Evolutionary conservation across 2,888 invertebrate genomes (phyloP).

Genomic region (Drosophila stalkeri): DNA sequence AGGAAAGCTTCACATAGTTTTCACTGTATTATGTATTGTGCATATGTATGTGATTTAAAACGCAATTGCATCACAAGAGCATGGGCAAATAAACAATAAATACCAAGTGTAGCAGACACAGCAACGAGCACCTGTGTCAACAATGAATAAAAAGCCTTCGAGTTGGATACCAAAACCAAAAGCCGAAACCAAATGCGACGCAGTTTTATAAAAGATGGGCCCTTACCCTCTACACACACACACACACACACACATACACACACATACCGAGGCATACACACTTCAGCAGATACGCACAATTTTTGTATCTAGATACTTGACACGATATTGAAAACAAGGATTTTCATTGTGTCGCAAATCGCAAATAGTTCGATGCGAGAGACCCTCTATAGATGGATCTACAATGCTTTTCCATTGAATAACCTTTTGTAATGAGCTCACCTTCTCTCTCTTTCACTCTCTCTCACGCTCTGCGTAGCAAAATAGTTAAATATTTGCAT

Average conservation of each 20-base stretch:
- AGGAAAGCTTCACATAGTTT: not conserved
- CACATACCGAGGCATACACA: not conserved
- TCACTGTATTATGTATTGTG: conserved; percentile 14
- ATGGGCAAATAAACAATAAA: conserved; percentile 52
- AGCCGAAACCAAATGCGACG: conserved; percentile 50
- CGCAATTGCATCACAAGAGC: conserved; percentile 70
- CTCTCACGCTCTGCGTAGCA: not conserved
- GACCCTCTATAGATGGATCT: conserved; percentile 31
- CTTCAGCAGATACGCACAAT: conserved; percentile 30
- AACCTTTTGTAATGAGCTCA: conserved; percentile 47
- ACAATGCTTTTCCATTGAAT: conserved; percentile 57
- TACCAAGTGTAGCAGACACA: conserved; percentile 20
- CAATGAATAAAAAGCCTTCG: conserved; percentile 55
- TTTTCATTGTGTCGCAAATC: conserved; percentile 59
- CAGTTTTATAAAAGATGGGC: conserved; percentile 61
- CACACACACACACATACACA: conserved; percentile 9
- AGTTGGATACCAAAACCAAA: conserved; percentile 55
- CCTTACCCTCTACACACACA: conserved; percentile 24
- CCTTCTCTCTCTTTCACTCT: not conserved
- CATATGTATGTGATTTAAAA: conserved; percentile 21
- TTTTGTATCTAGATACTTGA: conserved; percentile 73
- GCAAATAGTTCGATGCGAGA: conserved; percentile 32
- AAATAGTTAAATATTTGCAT: conserved; percentile 67
- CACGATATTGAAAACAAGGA: conserved; percentile 74
- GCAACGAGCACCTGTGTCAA: conserved; percentile 82